Conservation (phyloP, 2,888 invertebrate species). For the Baronia brevicornis region DNA sequence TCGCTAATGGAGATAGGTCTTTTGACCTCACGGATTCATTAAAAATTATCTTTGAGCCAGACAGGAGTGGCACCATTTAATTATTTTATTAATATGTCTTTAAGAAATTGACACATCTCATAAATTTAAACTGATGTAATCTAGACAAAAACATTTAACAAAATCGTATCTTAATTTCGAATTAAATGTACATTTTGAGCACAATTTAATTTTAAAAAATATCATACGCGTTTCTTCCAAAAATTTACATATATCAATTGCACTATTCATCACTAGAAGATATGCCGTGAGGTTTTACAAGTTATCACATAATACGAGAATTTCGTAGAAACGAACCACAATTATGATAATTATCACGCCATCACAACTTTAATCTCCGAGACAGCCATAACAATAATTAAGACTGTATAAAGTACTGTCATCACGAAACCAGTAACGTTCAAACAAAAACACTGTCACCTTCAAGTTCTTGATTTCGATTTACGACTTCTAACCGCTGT, state of each 20-base stretch:
- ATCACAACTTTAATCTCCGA: conserved; percentile 44
- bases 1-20: conserved; percentile 9
- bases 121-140: too few relatives aligned
- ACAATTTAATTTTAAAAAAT: too few relatives aligned
- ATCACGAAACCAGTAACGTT: conserved; percentile 59
- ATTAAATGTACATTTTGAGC: too few relatives aligned
- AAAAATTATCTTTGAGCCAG: conserved; percentile 9
- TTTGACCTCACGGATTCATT: conserved; percentile 9
- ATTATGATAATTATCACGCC: conserved; percentile 65
- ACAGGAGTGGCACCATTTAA: conserved; percentile 21
- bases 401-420: conserved; percentile 61
- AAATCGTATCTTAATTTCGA: too few relatives aligned
- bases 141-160: too few relatives aligned
- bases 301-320: conserved; percentile 29
- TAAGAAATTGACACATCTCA: too few relatives aligned
- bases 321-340: conserved; percentile 51
- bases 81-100: conserved; percentile 18
- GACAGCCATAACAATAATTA: conserved; percentile 61
- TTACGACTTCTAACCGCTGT: conserved; percentile 39
- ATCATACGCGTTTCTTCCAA: too few relatives aligned
- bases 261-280: conserved; percentile 14
- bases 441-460: conserved; percentile 58
- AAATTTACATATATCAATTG: conserved; percentile 21
- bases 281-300: conserved; percentile 22
- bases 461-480: conserved; percentile 52